Evolutionary conservation across 2,113 vertebrate species (phyloP).

Genomic region (Proteles cristata): DNA sequence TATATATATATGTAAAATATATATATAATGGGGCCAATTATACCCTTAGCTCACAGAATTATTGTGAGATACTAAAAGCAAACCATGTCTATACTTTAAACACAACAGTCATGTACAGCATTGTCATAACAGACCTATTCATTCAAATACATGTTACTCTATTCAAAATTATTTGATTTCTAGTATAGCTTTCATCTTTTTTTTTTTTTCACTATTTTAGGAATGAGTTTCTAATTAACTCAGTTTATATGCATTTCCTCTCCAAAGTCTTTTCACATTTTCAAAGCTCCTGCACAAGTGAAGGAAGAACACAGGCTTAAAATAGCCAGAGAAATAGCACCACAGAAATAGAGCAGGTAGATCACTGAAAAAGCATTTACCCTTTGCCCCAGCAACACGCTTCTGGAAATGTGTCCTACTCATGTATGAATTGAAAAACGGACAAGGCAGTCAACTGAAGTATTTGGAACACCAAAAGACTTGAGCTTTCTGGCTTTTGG

Average conservation of each 20-base stretch:
- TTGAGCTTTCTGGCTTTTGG: neutral
- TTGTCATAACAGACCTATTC: neutral
- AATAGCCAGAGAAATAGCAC: conserved; percentile 30
- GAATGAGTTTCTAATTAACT: conserved; percentile 40
- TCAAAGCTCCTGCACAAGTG: conserved; percentile 21
- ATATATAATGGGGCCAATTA: neutral
- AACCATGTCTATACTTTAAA: neutral
- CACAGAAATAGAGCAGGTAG: neutral
- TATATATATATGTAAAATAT: no score
- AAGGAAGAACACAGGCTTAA: conserved; percentile 26
- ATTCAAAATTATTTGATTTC: conserved; percentile 14
- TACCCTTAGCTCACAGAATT: neutral
- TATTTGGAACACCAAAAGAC: neutral
- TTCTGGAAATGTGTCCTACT: neutral
- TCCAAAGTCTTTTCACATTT: conserved; percentile 47
- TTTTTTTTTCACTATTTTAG: conserved; percentile 36
- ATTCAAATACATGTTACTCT: neutral
- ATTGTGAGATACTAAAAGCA: neutral
- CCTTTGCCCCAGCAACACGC: neutral
- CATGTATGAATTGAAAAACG: neutral
- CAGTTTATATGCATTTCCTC: conserved; percentile 5
- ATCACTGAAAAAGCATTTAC: neutral
- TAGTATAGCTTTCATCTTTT: neutral
- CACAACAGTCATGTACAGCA: neutral
- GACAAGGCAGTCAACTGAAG: no score